A percentile compares a stretch with the other conserved stretches of the same genome.
Evolutionary conservation across 1,140 invertebrate species (phyloP).

Genomic region (Procambarus virginalis): DNA sequence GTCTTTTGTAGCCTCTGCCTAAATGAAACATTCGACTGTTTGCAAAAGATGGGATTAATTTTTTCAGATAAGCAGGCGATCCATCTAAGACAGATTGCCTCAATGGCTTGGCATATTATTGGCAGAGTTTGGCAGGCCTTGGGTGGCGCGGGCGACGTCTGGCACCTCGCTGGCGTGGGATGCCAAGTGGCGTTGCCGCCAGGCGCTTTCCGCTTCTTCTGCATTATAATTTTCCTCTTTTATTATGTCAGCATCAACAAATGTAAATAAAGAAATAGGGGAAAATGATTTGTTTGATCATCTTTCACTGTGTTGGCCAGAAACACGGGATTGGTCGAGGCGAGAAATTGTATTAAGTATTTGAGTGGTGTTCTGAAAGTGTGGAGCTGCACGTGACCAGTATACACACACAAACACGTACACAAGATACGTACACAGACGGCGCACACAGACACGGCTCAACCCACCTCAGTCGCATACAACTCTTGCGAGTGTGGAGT

Average conservation of each 20-base stretch:
- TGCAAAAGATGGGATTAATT: no score
- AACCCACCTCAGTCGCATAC: constrained; percentile 23
- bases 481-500: background rate
- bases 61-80: background rate
- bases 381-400: constrained; percentile 51
- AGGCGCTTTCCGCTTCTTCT: background rate
- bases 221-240: background rate
- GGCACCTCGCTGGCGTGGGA: background rate
- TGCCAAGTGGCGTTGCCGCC: background rate
- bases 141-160: background rate
- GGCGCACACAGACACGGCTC: constrained; percentile 11
- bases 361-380: constrained; percentile 15
- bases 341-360: constrained; percentile 7
- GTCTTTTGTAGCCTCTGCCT: background rate
- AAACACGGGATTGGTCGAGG: background rate
- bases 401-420: constrained; percentile 26
- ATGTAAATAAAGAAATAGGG: background rate
- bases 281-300: background rate
- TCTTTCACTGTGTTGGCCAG: background rate
- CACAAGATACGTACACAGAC: constrained; percentile 38
- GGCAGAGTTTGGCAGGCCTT: background rate
- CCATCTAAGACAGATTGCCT: background rate
- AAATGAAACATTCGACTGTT: no score
- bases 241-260: background rate
- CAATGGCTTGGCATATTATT: no score